Percentiles rank a stretch among this genome's conserved stretches.
These are phyloP conservation scores for pig (Sus scrofa) DNA, from an alignment of 2,113 vertebrate species.

Conservation along the genomic window DNA sequence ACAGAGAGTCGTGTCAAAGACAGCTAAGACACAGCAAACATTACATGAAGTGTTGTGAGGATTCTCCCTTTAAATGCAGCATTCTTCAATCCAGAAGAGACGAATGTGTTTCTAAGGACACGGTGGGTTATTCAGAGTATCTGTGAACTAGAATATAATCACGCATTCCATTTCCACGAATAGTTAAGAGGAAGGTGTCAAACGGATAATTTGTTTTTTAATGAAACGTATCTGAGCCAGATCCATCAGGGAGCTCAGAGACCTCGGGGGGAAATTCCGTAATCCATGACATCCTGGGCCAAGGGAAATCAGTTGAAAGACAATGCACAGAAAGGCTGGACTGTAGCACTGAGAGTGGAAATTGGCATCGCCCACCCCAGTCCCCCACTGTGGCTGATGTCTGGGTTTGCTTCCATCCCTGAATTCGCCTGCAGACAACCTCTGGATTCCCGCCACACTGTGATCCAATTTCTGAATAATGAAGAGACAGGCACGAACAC, in stretches of 20 bases:
- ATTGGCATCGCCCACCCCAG: not conserved
- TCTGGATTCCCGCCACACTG: not conserved
- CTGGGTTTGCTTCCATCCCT: not conserved
- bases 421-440: not conserved
- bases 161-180: not conserved
- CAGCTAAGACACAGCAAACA: not conserved
- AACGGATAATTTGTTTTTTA: not conserved
- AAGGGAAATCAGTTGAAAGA: not conserved
- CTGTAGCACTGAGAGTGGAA: not conserved
- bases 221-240: not conserved
- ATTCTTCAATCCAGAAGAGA: not conserved
- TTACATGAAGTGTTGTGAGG: too few relatives aligned
- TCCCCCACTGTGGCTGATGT: too few relatives aligned
- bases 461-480: not conserved
- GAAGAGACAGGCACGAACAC: not conserved
- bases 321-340: not conserved
- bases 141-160: not conserved
- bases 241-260: accelerated
- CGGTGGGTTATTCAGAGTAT: not conserved
- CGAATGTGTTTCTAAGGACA: accelerated
- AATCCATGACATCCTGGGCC: too few relatives aligned
- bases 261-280: accelerated
- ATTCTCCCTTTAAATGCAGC: not conserved
- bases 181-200: not conserved
- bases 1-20: not conserved